These are phyloP conservation scores for Maccullochella peelii DNA, from an alignment of 2,113 vertebrate genomes.

Conservation along the genomic window DNA sequence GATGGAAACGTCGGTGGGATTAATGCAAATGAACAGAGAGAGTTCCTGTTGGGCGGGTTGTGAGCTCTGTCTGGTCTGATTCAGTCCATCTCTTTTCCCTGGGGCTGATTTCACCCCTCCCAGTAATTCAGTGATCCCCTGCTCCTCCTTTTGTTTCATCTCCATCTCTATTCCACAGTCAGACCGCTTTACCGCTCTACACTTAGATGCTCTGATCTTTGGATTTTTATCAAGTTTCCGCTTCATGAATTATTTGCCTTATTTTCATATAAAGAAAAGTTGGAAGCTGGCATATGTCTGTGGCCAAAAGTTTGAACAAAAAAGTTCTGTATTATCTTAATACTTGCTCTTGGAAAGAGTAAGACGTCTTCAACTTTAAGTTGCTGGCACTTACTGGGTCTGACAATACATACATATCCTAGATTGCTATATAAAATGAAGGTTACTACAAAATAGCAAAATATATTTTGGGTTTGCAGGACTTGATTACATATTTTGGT, in stretches of 20 bases:
- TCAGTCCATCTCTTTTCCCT: constrained; percentile 81
- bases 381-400: background rate
- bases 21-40: constrained; percentile 84
- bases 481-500: background rate
- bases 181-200: constrained; percentile 73
- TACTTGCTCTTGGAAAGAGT: constrained; percentile 62
- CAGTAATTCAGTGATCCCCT: constrained; percentile 74
- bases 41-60: constrained; percentile 78
- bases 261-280: constrained; percentile 85
- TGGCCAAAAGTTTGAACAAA: constrained; percentile 60
- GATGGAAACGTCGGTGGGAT: constrained; percentile 76
- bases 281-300: constrained; percentile 40
- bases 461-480: background rate
- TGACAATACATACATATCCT: background rate
- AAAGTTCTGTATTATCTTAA: constrained; percentile 63
- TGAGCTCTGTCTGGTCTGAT: constrained; percentile 83
- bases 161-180: constrained; percentile 73
- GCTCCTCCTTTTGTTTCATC: constrained; percentile 74
- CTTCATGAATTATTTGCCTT: constrained; percentile 82
- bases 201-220: constrained; percentile 83
- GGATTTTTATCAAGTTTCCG: constrained; percentile 83
- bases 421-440: background rate
- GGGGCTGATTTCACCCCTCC: constrained; percentile 66
- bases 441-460: background rate
- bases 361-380: constrained; percentile 18